A percentile compares a stretch with the other conserved stretches of the same genome.
These are phyloP conservation scores for Amphipoea lucens DNA, from an alignment of 2,888 invertebrate species.

Conservation along the genomic window DNA sequence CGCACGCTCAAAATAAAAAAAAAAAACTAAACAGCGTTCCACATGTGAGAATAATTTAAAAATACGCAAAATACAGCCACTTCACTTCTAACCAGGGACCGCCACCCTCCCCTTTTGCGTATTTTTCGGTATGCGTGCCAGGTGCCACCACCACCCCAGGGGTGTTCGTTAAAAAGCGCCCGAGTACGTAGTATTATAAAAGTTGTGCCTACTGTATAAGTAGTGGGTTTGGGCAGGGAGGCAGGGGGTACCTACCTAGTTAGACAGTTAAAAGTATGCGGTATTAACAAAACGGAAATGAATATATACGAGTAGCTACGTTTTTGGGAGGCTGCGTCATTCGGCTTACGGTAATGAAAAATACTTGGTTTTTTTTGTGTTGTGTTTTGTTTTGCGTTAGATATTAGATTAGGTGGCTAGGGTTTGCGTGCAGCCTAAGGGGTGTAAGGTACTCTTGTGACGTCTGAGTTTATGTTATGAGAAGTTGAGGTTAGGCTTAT, in stretches of 20 bases:
- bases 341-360: slow-evolving; percentile 89
- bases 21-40: slow-evolving; percentile 84
- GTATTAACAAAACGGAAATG: slow-evolving; percentile 91
- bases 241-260: slow-evolving; percentile 83
- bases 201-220: slow-evolving; percentile 91
- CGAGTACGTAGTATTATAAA: slow-evolving; percentile 90
- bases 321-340: slow-evolving; percentile 87
- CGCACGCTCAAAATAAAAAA: slow-evolving; percentile 69
- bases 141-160: slow-evolving; percentile 85
- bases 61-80: slow-evolving; percentile 90
- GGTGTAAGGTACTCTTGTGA: slow-evolving; percentile 1
- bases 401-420: slow-evolving; percentile 55
- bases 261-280: slow-evolving; percentile 91
- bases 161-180: slow-evolving; percentile 90
- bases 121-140: slow-evolving; percentile 91
- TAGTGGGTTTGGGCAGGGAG: slow-evolving; percentile 81
- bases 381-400: slow-evolving; percentile 69
- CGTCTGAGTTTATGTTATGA: slow-evolving; percentile 14
- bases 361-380: slow-evolving; percentile 83
- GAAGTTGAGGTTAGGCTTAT: neutral
- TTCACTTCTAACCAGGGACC: slow-evolving; percentile 87
- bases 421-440: slow-evolving; percentile 1
- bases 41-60: slow-evolving; percentile 89
- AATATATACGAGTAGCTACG: slow-evolving; percentile 89
- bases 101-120: slow-evolving; percentile 84